phyloP scores from a whole-genome alignment of 2,888 invertebrate species.

The Poecilus cupreus region DNA sequence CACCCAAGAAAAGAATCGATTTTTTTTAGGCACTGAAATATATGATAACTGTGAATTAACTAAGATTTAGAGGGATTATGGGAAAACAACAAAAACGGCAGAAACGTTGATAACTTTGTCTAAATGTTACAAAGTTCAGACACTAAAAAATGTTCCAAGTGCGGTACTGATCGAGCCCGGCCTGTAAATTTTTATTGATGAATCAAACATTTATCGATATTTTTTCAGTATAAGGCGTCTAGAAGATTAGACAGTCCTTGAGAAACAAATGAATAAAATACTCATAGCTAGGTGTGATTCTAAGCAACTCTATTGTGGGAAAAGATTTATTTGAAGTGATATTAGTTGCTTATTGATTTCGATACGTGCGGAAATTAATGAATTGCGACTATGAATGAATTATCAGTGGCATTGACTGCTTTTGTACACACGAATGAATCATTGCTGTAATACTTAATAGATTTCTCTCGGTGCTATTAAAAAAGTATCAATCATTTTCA shows the following conservation, averaged over 20 bases:
- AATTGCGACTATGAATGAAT: constrained; percentile 22
- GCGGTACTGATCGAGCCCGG: neutral
- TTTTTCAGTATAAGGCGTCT: constrained; percentile 12
- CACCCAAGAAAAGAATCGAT: too few species aligned
- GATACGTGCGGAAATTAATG: constrained; percentile 38
- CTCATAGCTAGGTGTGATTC: constrained; percentile 6
- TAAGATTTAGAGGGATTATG: too few species aligned
- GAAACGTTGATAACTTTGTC: too few species aligned
- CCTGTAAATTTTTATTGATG: constrained; percentile 27
- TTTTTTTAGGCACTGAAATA: too few species aligned
- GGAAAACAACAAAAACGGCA: too few species aligned
- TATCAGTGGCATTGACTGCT: constrained; percentile 26
- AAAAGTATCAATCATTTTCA: constrained; percentile 33
- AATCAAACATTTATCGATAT: constrained; percentile 22
- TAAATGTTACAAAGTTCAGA: neutral
- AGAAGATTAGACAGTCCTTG: constrained; percentile 29
- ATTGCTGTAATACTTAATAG: constrained; percentile 27
- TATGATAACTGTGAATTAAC: too few species aligned
- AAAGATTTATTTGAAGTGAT: constrained; percentile 36
- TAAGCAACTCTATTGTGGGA: constrained; percentile 29
- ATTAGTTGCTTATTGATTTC: constrained; percentile 44
- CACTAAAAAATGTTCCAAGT: neutral
- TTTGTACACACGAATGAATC: constrained; percentile 14
- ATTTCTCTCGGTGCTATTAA: constrained; percentile 28
- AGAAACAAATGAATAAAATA: constrained; percentile 18